A percentile compares a stretch with the other conserved stretches of the same genome.
phyloP scores from a whole-genome alignment of 35 echinoderm and acorn worm species.

The Heliocidaris tuberculata region DNA sequence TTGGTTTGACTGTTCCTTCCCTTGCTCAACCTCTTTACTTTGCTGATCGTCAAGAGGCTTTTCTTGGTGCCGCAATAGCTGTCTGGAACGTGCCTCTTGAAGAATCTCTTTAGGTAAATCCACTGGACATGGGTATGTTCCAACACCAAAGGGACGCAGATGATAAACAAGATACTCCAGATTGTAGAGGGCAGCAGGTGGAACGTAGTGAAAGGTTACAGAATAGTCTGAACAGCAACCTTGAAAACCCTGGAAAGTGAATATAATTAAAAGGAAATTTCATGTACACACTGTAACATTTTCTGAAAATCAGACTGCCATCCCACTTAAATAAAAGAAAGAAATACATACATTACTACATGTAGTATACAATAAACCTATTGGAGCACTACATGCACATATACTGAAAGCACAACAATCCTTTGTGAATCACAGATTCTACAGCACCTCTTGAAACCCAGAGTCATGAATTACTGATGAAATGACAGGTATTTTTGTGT shows the following conservation, averaged over 20 bases:
- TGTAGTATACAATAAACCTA: too few species aligned
- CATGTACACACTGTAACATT: too few species aligned
- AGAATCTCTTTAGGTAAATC: neutral
- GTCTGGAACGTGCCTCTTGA: conserved; percentile 8
- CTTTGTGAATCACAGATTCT: too few species aligned
- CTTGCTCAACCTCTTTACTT: neutral
- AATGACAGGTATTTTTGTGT: too few species aligned
- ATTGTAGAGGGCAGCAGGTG: conserved; percentile 39
- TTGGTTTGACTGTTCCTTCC: neutral
- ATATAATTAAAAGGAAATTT: neutral
- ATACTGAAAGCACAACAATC: neutral
- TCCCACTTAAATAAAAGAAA: too few species aligned
- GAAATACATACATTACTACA: too few species aligned
- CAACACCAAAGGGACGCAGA: conserved; percentile 58
- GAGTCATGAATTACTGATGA: too few species aligned
- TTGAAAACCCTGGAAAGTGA: conserved; percentile 23
- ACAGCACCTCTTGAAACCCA: neutral
- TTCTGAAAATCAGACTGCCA: too few species aligned
- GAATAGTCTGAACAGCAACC: conserved; percentile 60
- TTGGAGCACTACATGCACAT: neutral
- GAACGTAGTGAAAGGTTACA: conserved; percentile 57
- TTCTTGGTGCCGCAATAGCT: neutral
- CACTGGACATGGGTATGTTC: conserved; percentile 29
- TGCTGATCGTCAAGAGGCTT: neutral
- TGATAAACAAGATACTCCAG: conserved; percentile 63